Evolutionary conservation across 1,140 invertebrate genomes (phyloP).

Genomic region (Watersipora subatra): DNA sequence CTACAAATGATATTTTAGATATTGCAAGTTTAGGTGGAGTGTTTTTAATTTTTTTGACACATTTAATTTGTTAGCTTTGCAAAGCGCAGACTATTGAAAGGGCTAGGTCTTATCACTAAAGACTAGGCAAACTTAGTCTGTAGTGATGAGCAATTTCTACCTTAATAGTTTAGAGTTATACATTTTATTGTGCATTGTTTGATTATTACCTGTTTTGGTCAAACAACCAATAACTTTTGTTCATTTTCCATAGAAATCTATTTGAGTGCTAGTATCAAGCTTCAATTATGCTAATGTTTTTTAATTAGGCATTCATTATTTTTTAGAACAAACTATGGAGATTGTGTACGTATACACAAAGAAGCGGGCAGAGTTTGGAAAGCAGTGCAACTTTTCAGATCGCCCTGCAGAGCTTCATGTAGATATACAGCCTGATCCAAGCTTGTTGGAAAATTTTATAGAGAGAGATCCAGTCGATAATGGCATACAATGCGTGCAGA

Average conservation of each 20-base stretch:
- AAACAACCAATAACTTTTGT: not conserved
- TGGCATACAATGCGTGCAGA: conserved; percentile 37
- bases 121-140: too few species aligned
- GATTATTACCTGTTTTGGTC: not conserved
- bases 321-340: conserved; percentile 39
- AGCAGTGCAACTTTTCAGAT: conserved; percentile 53
- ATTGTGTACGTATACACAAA: conserved; percentile 43
- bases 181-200: too few species aligned
- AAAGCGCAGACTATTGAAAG: too few species aligned
- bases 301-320: not conserved
- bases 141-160: too few species aligned
- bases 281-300: not conserved
- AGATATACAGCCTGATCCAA: conserved; percentile 56
- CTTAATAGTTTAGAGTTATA: too few species aligned
- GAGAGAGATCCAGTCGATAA: conserved; percentile 46
- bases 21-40: too few species aligned
- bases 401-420: conserved; percentile 55
- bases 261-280: not conserved
- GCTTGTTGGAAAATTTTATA: conserved; percentile 55
- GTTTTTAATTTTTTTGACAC: too few species aligned
- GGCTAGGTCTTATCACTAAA: too few species aligned
- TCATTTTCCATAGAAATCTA: not conserved
- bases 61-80: too few species aligned
- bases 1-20: too few species aligned
- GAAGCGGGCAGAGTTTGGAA: conserved; percentile 39